A percentile compares a stretch with the other conserved stretches of the same genome.
phyloP scores from a whole-genome alignment of 2,888 invertebrate species.

The Peribatodes rhomboidaria region DNA sequence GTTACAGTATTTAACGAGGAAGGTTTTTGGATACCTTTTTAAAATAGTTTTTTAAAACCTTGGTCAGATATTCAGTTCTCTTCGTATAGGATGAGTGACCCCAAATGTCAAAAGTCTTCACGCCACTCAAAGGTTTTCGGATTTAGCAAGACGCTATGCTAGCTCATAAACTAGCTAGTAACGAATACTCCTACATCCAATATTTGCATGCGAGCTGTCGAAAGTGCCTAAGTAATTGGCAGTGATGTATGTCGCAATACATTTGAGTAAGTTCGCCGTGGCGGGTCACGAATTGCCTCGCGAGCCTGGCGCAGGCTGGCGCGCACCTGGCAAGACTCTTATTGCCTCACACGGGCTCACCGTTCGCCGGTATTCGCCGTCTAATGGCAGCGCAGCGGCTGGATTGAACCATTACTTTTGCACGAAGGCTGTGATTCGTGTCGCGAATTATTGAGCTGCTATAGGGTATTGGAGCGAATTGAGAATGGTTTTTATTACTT shows the following conservation, averaged over 20 bases:
- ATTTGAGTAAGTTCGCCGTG: conserved; percentile 60
- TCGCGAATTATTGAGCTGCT: conserved; percentile 38
- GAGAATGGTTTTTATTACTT: conserved; percentile 20
- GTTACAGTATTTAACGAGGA: too few relatives aligned
- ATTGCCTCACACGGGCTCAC: conserved; percentile 58
- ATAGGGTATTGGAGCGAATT: conserved; percentile 12
- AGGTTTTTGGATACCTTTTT: too few relatives aligned
- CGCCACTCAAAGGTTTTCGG: conserved; percentile 2
- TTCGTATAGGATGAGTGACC: neutral
- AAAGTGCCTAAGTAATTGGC: conserved; percentile 41
- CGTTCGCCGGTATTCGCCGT: conserved; percentile 30
- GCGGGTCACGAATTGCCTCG: conserved; percentile 63
- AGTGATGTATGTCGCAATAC: conserved; percentile 60
- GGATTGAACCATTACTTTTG: conserved; percentile 46
- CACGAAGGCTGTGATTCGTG: conserved; percentile 37
- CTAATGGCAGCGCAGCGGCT: conserved; percentile 33
- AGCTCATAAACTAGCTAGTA: conserved; percentile 14
- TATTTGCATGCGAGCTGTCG: conserved; percentile 34
- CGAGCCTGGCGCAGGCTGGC: conserved; percentile 66
- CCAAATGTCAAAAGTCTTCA: neutral
- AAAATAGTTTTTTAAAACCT: neutral
- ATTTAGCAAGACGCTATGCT: neutral
- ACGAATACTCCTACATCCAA: conserved; percentile 12
- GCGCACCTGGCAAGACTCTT: conserved; percentile 53
- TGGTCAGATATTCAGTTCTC: neutral